Base-by-base conservation (phyloP, 30 jellyfish, hydroid and myxozoan genomes). In the Nemopilema nomurai region DNA sequence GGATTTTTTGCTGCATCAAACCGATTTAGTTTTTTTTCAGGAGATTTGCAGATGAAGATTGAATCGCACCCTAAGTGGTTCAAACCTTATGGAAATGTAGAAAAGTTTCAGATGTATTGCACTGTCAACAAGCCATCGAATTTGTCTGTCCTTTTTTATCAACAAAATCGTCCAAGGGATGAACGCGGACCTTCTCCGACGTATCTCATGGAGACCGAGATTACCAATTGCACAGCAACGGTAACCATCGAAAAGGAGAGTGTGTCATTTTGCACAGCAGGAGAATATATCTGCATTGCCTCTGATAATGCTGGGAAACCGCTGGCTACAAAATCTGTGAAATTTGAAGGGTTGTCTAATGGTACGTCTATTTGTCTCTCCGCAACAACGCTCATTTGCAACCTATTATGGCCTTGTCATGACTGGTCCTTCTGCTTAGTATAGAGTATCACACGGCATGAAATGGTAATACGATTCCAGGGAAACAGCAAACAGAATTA, bases 101-200 rank as follows among this genome's bases (percentile, higher is more conserved):
- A 18, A 0, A 8, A 16, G 20, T 21, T 30, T 7, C 49, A 41
- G 1, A 32, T 73, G 25, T 29, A 32, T 51, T 73, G 83, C 33
- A 73, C 83, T 31, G 83, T 73, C 16, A 73, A 73, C 28, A 73
- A 73, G 41, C 83, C 83, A 9, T 49, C 83, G 1, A 73, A 73
- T 41, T 16, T 73, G 8, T 73, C 83, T 1, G 19, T 73, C 33
- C 33, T 30, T 26, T 73, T 73, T 19, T 20, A 22, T 18, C 69
- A 20, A 8, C 24, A 17, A 0, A 28, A 41, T 13, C 57, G 13
- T 3, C 57, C 57, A 41, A 41, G 6, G 13, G 57, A 41, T 41
- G 57, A n/a, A n/a, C n/a, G n/a, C n/a, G n/a, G n/a, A n/a, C n/a
- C n/a, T n/a, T n/a, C n/a, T n/a, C n/a, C n/a, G n/a, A n/a, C n/a